Percentiles rank a stretch among this genome's conserved stretches.
Evolutionary conservation across 2,113 vertebrate species (phyloP).

Genomic region (Eublepharis macularius): DNA sequence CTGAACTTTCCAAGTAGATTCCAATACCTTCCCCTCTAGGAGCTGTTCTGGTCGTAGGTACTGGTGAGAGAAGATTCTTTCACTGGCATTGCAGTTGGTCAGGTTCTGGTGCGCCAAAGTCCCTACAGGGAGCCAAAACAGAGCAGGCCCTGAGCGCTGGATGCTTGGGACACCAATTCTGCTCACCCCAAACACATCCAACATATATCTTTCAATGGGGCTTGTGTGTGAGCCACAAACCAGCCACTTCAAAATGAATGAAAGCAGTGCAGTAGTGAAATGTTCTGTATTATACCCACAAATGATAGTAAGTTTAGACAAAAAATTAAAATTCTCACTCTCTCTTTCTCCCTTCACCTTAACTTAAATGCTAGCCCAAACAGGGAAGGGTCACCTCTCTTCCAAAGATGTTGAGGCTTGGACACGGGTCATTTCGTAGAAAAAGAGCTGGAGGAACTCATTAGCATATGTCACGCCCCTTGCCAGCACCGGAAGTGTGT

Average conservation of each 20-base stretch:
- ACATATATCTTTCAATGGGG: neutral
- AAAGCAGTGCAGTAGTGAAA: neutral
- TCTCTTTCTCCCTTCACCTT: neutral
- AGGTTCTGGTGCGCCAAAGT: constrained; percentile 66
- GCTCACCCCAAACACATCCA: neutral
- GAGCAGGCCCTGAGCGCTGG: too few species aligned
- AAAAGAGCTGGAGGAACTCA: too few species aligned
- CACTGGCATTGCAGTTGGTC: constrained; percentile 72
- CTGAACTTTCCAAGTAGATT: neutral
- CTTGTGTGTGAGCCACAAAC: neutral
- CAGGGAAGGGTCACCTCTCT: too few species aligned
- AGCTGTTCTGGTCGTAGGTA: constrained; percentile 88
- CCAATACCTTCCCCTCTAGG: constrained; percentile 88
- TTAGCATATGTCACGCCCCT: too few species aligned
- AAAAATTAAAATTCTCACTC: neutral
- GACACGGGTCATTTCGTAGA: too few species aligned
- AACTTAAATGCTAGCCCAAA: neutral
- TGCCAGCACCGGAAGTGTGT: too few species aligned
- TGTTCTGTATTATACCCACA: neutral
- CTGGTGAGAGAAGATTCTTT: constrained; percentile 83
- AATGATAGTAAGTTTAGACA: neutral
- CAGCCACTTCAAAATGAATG: neutral
- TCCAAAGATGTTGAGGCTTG: neutral
- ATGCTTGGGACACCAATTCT: too few species aligned
- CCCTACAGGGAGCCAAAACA: constrained; percentile 55